Conservation (phyloP, 2,888 invertebrate species). For the Oxystoma pomonae region DNA sequence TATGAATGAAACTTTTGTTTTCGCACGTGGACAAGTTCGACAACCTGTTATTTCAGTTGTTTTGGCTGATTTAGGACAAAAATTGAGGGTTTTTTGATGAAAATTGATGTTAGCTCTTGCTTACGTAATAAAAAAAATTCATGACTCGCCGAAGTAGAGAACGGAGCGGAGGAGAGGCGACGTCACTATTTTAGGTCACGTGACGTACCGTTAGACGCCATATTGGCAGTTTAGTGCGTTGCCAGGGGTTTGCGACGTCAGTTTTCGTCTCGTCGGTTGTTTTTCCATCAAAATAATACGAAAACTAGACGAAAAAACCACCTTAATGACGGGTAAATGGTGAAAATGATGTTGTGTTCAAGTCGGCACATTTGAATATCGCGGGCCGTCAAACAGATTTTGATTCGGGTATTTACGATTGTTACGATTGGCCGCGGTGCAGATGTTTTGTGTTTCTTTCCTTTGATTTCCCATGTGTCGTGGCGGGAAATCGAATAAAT, state of each 20-base stretch:
- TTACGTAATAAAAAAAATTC: constrained; percentile 47
- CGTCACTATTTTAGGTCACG: constrained; percentile 54
- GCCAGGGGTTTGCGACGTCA: constrained; percentile 51
- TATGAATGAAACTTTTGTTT: not conserved
- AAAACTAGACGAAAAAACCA: constrained; percentile 6
- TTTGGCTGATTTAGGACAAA: constrained; percentile 15
- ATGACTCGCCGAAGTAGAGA: constrained; percentile 37
- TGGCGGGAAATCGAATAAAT: constrained; percentile 39
- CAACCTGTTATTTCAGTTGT: constrained; percentile 11
- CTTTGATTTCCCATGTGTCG: constrained; percentile 39
- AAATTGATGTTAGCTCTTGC: constrained; percentile 32
- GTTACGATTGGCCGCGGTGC: constrained; percentile 46
- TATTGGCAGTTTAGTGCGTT: constrained; percentile 54
- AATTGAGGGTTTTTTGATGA: constrained; percentile 29
- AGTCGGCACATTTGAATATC: constrained; percentile 44
- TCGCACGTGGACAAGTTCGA: not conserved
- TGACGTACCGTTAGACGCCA: constrained; percentile 56
- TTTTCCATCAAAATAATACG: constrained; percentile 23
- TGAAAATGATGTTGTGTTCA: constrained; percentile 24
- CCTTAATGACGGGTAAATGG: constrained; percentile 7
- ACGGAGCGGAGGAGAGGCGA: constrained; percentile 32
- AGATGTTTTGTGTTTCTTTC: constrained; percentile 46
- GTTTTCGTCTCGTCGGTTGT: constrained; percentile 31
- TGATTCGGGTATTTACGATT: constrained; percentile 49
- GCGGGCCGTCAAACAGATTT: constrained; percentile 37